Evolutionary conservation across 2,797 vertebrate species (phyloP).

Genomic region (Ctenochaetus hawaiiensis): DNA sequence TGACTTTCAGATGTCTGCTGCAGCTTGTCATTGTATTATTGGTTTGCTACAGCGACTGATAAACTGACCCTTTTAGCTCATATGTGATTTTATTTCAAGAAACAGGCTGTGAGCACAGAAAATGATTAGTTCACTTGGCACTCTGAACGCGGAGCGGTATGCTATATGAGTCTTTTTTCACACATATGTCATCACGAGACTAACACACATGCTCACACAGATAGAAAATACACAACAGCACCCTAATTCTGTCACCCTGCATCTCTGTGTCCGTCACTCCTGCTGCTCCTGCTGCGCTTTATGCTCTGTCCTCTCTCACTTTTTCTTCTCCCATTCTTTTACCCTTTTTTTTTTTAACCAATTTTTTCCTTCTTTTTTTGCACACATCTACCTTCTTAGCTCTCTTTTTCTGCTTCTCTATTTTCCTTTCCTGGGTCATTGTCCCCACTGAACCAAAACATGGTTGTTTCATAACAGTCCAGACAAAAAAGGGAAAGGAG

Average conservation of each 20-base stretch:
- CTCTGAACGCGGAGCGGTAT: neutral
- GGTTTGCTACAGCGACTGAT: neutral
- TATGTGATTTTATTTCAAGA: neutral
- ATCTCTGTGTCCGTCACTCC: constrained; percentile 61
- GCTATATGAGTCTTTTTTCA: constrained; percentile 7
- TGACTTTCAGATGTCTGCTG: neutral
- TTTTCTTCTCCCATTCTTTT: constrained; percentile 2
- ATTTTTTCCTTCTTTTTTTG: constrained; percentile 6
- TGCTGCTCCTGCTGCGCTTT: constrained; percentile 35
- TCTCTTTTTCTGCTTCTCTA: neutral
- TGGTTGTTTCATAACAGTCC: constrained; percentile 32
- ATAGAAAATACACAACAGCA: constrained; percentile 46
- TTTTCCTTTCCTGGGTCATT: neutral
- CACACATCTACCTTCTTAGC: constrained; percentile 11
- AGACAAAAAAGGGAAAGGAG: constrained; percentile 31
- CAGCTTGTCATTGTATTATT: neutral
- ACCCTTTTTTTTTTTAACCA: constrained; percentile 4
- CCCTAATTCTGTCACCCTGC: constrained; percentile 77
- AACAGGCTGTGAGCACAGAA: neutral
- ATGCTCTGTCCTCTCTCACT: neutral
- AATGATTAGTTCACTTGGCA: neutral
- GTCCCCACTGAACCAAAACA: constrained; percentile 27
- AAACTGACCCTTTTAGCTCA: neutral
- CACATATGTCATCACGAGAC: constrained; percentile 21
- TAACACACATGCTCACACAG: constrained; percentile 28